Base-by-base conservation (phyloP, 2,888 invertebrate species). In the Lasioglossum marginatum region DNA sequence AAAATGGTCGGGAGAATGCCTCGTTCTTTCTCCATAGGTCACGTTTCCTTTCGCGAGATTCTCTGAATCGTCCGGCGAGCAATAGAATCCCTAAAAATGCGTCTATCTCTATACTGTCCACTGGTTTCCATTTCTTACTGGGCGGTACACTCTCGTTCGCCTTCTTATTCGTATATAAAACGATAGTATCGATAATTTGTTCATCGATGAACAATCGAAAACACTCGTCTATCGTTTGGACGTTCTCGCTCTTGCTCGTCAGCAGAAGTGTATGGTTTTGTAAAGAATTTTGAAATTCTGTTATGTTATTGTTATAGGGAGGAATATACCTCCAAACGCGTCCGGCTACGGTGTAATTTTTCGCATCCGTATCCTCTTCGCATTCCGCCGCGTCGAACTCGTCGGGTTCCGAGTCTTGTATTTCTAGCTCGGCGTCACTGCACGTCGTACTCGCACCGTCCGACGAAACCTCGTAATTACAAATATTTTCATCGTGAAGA, bases 61-160 rank as follows among this genome's bases (percentile, higher is more conserved):
- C 81, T 37, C 72, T 45, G 63, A 81, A 81, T 37, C 72, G 63
- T 23, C 77, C 72, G 45, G 76, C 72, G 1, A 81, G 40, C 23
- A 81, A 43, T 4, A 77, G 70, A 40, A 81, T 31, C 6, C 77
- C 80, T 34, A 80, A 81, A 73, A 83, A 81, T 16, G 80, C 77
- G n/a, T 83, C 12, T 5, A 83, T 60, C 68, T 81, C 80, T 19
- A 45, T 66, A 1, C 57, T 52, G n/a, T 83, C 73, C 14, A 81
- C 34, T 27, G 57, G 80, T 40, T 81, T 81, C 80, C 79, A 83
- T 23, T 63, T 73, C 19, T 75, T 70, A 57, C 40, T 52, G 2
- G 19, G 27, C 5, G 75, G 68, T 4, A 71, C 57, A 45, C 31
- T 81, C 4, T 31, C 37, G 16, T 63, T 34, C 37, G 77, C 81